These are phyloP conservation scores for Sander lucioperca DNA, from an alignment of 2,113 vertebrate genomes.

Conservation along the genomic window DNA sequence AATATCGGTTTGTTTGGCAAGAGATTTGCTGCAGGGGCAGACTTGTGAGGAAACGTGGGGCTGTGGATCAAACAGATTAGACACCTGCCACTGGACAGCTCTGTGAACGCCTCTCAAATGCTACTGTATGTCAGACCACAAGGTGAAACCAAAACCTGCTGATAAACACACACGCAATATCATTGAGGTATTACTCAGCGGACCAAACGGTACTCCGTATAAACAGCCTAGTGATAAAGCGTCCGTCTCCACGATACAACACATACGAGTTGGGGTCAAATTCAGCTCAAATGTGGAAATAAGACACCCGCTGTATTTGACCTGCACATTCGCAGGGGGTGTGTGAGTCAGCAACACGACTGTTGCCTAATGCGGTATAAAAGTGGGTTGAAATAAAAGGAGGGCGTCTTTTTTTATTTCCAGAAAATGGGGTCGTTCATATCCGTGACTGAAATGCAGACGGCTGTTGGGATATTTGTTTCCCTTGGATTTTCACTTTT, in stretches of 20 bases:
- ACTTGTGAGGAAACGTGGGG: constrained; percentile 21
- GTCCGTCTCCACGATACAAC: constrained; percentile 57
- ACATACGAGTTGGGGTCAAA: constrained; percentile 69
- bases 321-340: constrained; percentile 80
- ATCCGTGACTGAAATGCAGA: constrained; percentile 19
- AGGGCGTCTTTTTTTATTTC: constrained; percentile 38
- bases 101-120: constrained; percentile 29
- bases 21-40: constrained; percentile 35
- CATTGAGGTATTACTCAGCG: constrained; percentile 56
- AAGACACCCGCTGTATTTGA: constrained; percentile 80
- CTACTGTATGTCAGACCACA: constrained; percentile 40
- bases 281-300: constrained; percentile 77
- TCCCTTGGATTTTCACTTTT: constrained; percentile 49
- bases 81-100: constrained; percentile 52
- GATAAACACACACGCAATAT: constrained; percentile 69
- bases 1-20: constrained; percentile 11
- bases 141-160: constrained; percentile 74
- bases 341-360: constrained; percentile 75
- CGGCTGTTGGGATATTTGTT: constrained; percentile 78
- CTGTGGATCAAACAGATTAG: constrained; percentile 42
- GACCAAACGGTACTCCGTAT: constrained; percentile 54
- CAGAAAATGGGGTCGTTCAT: constrained; percentile 62
- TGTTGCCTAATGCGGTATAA: constrained; percentile 82
- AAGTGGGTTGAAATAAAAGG: constrained; percentile 51
- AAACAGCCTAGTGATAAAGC: constrained; percentile 63